Evolutionary conservation across 1,140 invertebrate species (phyloP).

Genomic region (Melipona quadrifasciata): DNA sequence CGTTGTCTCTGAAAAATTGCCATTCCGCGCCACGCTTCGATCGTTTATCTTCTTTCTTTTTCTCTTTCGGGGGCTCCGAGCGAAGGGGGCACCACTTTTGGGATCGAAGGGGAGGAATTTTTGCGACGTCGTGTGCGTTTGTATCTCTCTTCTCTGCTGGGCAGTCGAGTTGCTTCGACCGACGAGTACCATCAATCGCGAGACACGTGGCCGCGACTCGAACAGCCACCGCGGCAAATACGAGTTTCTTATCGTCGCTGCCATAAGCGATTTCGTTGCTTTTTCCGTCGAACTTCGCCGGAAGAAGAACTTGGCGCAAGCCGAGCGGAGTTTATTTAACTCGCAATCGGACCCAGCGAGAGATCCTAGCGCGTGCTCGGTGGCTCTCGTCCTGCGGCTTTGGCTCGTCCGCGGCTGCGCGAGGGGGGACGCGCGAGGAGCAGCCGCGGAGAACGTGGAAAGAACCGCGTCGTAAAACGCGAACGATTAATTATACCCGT

Average conservation of each 20-base stretch:
- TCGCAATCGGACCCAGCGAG: not conserved
- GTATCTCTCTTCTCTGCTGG: too few relatives aligned
- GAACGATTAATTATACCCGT: conserved; percentile 21
- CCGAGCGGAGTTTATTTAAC: conserved; percentile 15
- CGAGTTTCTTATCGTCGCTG: conserved; percentile 62
- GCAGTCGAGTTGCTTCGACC: conserved; percentile 44
- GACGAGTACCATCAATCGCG: conserved; percentile 55
- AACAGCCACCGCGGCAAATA: conserved; percentile 40
- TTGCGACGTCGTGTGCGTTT: not conserved
- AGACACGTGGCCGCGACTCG: conserved; percentile 57
- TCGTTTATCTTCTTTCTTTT: not conserved
- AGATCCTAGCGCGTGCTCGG: not conserved
- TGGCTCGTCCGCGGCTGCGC: not conserved
- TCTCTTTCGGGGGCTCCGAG: too few relatives aligned
- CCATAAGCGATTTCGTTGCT: conserved; percentile 56
- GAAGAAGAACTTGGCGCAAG: conserved; percentile 59
- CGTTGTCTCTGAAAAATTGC: not conserved
- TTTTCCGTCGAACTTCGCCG: conserved; percentile 48
- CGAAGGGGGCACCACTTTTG: too few relatives aligned
- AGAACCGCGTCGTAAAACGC: not conserved
- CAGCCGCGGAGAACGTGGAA: not conserved
- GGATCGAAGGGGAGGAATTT: too few relatives aligned
- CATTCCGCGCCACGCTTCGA: not conserved
- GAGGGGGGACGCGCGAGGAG: too few relatives aligned
- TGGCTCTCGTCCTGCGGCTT: not conserved